phyloP scores from a whole-genome alignment of 2,797 vertebrate genomes.

The Silurus lanzhouensis region DNA sequence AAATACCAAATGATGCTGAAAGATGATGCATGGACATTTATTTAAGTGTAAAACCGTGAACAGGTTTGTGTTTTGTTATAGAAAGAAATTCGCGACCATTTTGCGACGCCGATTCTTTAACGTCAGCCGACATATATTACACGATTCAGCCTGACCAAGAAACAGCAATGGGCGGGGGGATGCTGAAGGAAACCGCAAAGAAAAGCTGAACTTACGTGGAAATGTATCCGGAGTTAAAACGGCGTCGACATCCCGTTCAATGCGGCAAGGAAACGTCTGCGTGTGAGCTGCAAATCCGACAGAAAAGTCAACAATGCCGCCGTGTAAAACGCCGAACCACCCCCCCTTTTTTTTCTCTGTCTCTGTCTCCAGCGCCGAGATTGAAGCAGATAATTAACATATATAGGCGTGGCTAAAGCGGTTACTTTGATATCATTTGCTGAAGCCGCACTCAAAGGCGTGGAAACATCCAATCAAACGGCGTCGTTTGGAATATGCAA shows the following conservation, averaged over 20 bases:
- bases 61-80: not conserved
- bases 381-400: slow-evolving; percentile 13
- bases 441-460: not conserved
- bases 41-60: not conserved
- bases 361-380: slow-evolving; percentile 38
- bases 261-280: not conserved
- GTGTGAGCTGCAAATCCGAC: slow-evolving; percentile 30
- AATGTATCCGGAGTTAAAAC: slow-evolving; percentile 14
- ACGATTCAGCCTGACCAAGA: slow-evolving; percentile 37
- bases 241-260: slow-evolving; percentile 24
- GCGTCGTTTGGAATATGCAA: slow-evolving; percentile 36
- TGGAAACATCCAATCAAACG: slow-evolving; percentile 22
- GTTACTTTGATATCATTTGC: slow-evolving; percentile 16
- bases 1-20: no score
- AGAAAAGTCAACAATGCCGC: slow-evolving; percentile 9
- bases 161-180: slow-evolving; percentile 9
- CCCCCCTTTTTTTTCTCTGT: not conserved
- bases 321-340: slow-evolving; percentile 24
- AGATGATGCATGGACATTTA: no score
- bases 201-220: slow-evolving; percentile 47
- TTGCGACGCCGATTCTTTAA: not conserved
- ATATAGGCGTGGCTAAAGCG: slow-evolving; percentile 5
- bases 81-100: no score
- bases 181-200: not conserved
- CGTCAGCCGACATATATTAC: slow-evolving; percentile 13